Base-by-base conservation (phyloP, 1,140 invertebrate species). In the Philaenus spumarius region DNA sequence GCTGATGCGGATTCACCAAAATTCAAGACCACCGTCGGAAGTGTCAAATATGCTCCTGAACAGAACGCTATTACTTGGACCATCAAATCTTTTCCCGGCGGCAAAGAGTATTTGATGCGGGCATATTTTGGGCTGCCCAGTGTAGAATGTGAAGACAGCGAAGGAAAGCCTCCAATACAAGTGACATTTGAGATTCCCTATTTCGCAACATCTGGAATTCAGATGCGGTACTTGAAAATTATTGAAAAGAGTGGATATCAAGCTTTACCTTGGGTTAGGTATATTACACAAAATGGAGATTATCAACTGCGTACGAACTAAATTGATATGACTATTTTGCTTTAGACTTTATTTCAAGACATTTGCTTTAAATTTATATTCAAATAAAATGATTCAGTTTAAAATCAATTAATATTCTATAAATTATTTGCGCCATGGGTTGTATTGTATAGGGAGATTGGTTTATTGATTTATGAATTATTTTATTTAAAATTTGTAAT, bases 151-250 rank as follows among this genome's bases (percentile, higher is more conserved):
- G 95, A 98, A 70, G 95, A 99, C 63, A 78, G 83, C 4, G 96
- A 99, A 75, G 95, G 95, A 0, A 95, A 94, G 72, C 95, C 96
- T 24, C 97, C 97, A 0, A 98, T 99, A 65, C 90, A 95, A 76
- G 95, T 99, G 7, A 95, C 95, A 75, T 99, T 99, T 79, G 97
- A 99, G 78, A 98, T 99, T 67, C 97, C 97, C 0, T 99, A 99
- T 68, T 99, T 98, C 67, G 98, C 97, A 0, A 97, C 96, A 46
- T 98, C 95, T 23, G 97, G 97, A 5, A 97, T 99, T 67, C 96
- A 98, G 81, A 87, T 89, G 71, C 82, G 95, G 34, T 98, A 98
- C 73, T 77, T 99, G 61, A 98, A 99, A 76, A 98, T 99, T 68
- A 98, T 99, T 68, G 97, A 99, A 68, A 98, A 98, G 73, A 97